These are phyloP conservation scores for Phrynosoma blainvillii DNA, from an alignment of 2,113 vertebrate species.

Conservation along the genomic window DNA sequence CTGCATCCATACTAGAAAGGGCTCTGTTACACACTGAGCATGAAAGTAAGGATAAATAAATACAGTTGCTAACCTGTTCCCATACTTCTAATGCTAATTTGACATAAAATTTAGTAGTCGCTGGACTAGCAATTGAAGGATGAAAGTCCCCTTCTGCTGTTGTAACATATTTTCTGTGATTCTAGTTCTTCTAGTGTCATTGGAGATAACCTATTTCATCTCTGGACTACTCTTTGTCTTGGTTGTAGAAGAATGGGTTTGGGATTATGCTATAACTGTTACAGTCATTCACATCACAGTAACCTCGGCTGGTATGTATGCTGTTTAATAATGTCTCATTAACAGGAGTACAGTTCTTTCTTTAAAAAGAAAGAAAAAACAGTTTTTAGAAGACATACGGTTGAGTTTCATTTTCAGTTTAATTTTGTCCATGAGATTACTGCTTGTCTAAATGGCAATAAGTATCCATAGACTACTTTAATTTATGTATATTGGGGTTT, in stretches of 20 bases:
- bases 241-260: slow-evolving; percentile 85
- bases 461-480: too few relatives aligned
- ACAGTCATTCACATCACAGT: slow-evolving; percentile 81
- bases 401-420: too few relatives aligned
- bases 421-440: too few relatives aligned
- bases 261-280: slow-evolving; percentile 87
- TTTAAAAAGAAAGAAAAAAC: neutral
- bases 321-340: slow-evolving; percentile 15
- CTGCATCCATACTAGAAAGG: neutral
- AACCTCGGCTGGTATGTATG: slow-evolving; percentile 78
- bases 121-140: neutral
- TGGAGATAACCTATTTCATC: slow-evolving; percentile 84
- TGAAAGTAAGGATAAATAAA: neutral
- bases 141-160: neutral
- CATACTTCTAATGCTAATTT: neutral
- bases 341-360: neutral
- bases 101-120: neutral
- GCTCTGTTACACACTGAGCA: neutral
- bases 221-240: slow-evolving; percentile 85
- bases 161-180: slow-evolving; percentile 23
- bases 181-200: slow-evolving; percentile 75
- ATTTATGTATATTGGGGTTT: too few relatives aligned
- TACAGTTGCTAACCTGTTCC: neutral
- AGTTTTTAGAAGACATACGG: neutral
- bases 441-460: too few relatives aligned